These are phyloP conservation scores for Oscheius sp. DNA, from an alignment of 2,888 invertebrate species.

Conservation along the genomic window DNA sequence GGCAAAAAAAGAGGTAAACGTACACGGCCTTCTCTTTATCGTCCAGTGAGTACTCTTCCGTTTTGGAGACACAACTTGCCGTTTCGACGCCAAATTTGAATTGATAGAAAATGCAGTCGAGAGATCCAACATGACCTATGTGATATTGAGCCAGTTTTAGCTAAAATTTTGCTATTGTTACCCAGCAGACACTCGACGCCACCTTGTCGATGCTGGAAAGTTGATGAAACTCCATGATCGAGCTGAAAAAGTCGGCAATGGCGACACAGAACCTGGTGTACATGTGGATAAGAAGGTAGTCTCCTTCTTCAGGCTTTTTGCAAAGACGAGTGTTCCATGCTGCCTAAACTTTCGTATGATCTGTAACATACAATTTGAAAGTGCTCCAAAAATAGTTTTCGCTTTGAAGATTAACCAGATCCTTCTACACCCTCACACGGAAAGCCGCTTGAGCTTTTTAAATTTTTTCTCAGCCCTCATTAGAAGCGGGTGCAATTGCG, in stretches of 20 bases:
- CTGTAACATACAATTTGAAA: too few relatives aligned
- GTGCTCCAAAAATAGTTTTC: too few relatives aligned
- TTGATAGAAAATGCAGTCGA: constrained; percentile 1
- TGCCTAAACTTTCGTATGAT: neutral
- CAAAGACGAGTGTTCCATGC: constrained; percentile 15
- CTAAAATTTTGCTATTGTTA: neutral
- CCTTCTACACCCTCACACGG: too few relatives aligned
- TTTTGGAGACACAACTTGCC: neutral
- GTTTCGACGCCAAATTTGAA: constrained; percentile 10
- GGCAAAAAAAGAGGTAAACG: neutral
- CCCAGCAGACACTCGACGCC: too few relatives aligned
- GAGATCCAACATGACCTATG: constrained; percentile 16
- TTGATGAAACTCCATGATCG: constrained; percentile 2
- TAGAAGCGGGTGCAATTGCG: too few relatives aligned
- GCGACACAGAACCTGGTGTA: constrained; percentile 8
- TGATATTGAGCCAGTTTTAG: constrained; percentile 17
- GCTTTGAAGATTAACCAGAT: too few relatives aligned
- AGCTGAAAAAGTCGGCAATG: constrained; percentile 14
- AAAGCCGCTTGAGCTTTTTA: too few relatives aligned
- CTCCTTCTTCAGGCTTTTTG: neutral
- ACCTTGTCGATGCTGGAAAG: neutral
- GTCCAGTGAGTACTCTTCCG: neutral
- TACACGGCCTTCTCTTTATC: constrained; percentile 5
- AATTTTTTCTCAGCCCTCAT: too few relatives aligned
- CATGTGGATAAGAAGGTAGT: constrained; percentile 8